Percentiles rank a stretch among this genome's conserved stretches.
Evolutionary conservation across 1,140 invertebrate species (phyloP).

Genomic region (Drosophila ironensis): DNA sequence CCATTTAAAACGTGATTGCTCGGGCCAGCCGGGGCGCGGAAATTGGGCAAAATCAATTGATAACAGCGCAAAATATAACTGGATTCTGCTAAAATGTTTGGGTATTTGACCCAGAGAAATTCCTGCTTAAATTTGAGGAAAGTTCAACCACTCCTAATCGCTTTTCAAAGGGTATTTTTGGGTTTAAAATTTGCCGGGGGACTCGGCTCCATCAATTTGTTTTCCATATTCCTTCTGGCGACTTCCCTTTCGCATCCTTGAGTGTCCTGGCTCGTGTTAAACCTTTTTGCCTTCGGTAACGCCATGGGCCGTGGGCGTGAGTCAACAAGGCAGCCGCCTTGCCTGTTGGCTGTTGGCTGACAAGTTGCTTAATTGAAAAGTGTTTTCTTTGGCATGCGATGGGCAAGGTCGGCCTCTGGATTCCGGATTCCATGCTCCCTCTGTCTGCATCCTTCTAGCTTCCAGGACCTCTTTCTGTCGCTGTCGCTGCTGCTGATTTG

Average conservation of each 20-base stretch:
- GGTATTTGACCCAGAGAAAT: no score
- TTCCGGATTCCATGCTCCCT: background rate
- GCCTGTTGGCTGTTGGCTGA: slow-evolving; percentile 40
- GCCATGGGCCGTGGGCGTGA: slow-evolving; percentile 37
- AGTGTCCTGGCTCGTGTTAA: slow-evolving; percentile 44
- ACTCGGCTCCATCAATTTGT: slow-evolving; percentile 24
- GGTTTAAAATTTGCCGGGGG: background rate
- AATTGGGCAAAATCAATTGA: no score
- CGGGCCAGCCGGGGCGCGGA: no score
- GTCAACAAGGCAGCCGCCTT: slow-evolving; percentile 27
- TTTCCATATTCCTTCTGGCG: slow-evolving; percentile 26
- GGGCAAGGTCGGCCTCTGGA: slow-evolving; percentile 6
- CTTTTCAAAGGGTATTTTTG: slow-evolving; percentile 4
- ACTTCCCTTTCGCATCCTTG: slow-evolving; percentile 11
- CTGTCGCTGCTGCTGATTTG: slow-evolving; percentile 54
- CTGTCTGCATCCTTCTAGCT: background rate
- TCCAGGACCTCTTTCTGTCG: background rate
- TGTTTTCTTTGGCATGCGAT: slow-evolving; percentile 61
- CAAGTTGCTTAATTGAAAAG: slow-evolving; percentile 80
- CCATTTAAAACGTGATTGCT: background rate
- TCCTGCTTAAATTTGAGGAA: no score
- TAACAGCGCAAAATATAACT: no score
- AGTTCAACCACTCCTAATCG: background rate
- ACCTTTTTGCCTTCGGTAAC: slow-evolving; percentile 50
- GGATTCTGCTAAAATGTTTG: no score